Evolutionary conservation across 2,797 vertebrate species (phyloP).

Genomic region (Phylloscopus collybita): DNA sequence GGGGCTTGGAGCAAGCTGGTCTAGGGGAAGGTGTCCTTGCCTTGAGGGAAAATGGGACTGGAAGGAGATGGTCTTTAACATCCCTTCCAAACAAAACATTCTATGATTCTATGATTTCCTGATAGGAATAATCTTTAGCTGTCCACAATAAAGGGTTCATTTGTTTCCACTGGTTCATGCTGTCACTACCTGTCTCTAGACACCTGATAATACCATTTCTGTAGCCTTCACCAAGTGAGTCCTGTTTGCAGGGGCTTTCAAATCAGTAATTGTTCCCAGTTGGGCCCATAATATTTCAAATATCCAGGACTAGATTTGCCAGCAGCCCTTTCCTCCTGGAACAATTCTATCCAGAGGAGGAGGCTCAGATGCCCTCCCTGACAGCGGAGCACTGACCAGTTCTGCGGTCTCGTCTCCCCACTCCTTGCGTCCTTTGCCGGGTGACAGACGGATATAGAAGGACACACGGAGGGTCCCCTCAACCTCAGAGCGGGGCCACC

Average conservation of each 20-base stretch:
- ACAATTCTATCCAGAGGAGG: neutral
- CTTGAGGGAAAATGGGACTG: neutral
- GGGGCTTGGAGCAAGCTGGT: neutral
- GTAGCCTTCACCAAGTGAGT: neutral
- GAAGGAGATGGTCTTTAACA: neutral
- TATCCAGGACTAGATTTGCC: neutral
- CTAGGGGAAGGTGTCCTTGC: neutral
- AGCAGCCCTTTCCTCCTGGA: constrained; percentile 4
- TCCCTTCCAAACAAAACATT: neutral
- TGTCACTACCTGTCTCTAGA: neutral
- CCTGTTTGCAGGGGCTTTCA: neutral
- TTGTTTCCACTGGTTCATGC: neutral
- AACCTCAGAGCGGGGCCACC: neutral
- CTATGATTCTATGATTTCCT: neutral
- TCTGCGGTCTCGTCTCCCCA: neutral
- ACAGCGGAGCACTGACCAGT: neutral
- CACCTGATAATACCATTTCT: neutral
- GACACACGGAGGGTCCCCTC: constrained; percentile 1
- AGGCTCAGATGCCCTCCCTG: neutral
- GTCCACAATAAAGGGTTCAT: neutral
- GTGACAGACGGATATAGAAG: constrained; percentile 48
- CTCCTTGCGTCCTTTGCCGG: neutral
- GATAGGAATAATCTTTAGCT: neutral
- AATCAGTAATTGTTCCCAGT: neutral
- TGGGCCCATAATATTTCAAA: neutral